phyloP scores from a whole-genome alignment of 2,888 invertebrate species.

The Hyposoter dolosus region DNA sequence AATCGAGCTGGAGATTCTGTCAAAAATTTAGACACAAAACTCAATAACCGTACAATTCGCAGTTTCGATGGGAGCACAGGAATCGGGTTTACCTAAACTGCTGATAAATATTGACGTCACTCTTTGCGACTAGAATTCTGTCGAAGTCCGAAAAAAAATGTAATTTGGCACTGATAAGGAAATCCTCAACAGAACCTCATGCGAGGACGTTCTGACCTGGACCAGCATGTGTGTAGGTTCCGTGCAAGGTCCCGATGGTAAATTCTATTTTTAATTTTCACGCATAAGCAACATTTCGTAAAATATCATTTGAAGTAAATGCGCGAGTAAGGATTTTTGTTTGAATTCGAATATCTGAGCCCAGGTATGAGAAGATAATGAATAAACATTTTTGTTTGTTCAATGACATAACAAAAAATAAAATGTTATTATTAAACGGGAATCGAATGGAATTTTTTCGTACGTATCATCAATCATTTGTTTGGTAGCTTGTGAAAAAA shows the following conservation, averaged over 20 bases:
- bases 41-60: neutral
- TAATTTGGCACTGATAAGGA: too few species aligned
- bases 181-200: too few species aligned
- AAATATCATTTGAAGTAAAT: too few species aligned
- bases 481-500: neutral
- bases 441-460: slow-evolving; percentile 7
- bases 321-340: too few species aligned
- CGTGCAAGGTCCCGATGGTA: too few species aligned
- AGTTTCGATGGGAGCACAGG: neutral
- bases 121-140: too few species aligned
- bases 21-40: neutral
- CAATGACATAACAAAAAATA: neutral
- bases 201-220: too few species aligned
- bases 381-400: neutral
- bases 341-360: too few species aligned
- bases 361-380: neutral
- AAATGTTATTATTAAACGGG: neutral
- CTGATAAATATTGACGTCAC: neutral
- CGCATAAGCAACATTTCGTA: too few species aligned
- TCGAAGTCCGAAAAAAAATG: too few species aligned
- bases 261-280: too few species aligned
- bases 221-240: too few species aligned
- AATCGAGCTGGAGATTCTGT: neutral
- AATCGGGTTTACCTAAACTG: neutral
- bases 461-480: slow-evolving; percentile 5